Percentiles rank a stretch among this genome's conserved stretches.
These are phyloP conservation scores for Trachelus iudaicus DNA, from an alignment of 2,888 invertebrate species.

Conservation along the genomic window DNA sequence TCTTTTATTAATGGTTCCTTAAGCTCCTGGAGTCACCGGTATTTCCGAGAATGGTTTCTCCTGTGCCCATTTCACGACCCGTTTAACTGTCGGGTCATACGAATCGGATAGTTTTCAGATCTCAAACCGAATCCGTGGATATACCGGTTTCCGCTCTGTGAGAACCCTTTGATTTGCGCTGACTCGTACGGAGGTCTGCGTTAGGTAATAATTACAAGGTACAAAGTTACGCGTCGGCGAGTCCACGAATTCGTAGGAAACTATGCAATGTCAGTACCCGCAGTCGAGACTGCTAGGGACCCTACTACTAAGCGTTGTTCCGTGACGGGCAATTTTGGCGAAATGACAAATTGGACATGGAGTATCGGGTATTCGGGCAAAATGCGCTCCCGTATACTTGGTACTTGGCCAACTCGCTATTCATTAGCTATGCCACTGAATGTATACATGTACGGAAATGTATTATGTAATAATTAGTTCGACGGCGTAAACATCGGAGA, in stretches of 20 bases:
- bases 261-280: not conserved
- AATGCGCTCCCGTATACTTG: conserved; percentile 21
- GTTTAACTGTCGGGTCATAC: not conserved
- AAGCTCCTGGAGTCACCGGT: not conserved
- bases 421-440: conserved; percentile 27
- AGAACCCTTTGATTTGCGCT: conserved; percentile 15
- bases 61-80: not conserved
- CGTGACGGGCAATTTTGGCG: conserved; percentile 26
- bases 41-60: not conserved
- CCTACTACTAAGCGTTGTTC: conserved; percentile 15
- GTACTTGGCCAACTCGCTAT: conserved; percentile 36
- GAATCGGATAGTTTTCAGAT: not conserved
- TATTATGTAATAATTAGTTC: conserved; percentile 30
- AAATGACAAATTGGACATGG: conserved; percentile 27
- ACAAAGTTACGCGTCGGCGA: not conserved
- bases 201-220: not conserved
- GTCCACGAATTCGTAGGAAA: not conserved
- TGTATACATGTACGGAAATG: conserved; percentile 15
- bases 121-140: conserved; percentile 1
- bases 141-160: conserved; percentile 10
- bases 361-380: conserved; percentile 21
- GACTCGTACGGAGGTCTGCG: conserved; percentile 19
- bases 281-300: not conserved
- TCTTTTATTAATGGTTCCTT: not conserved
- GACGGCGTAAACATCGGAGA: not conserved